Base-by-base conservation (phyloP, 2,797 vertebrate species). In the Urophycis tenuis region DNA sequence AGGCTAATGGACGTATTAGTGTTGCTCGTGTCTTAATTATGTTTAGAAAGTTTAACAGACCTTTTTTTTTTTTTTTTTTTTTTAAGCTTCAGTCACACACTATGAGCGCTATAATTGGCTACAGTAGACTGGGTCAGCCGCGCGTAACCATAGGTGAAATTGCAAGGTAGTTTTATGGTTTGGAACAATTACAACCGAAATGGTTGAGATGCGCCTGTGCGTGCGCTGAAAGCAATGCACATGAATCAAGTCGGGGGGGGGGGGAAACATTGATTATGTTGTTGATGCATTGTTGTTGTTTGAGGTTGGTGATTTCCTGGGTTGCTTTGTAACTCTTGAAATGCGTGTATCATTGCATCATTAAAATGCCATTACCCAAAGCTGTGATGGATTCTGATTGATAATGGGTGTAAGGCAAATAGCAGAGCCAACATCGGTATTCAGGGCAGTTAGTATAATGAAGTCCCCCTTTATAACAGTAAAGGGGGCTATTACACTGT, bases 221-320 rank as follows among this genome's bases (percentile, higher is more conserved):
- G 60, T 64, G 25, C 60, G 12, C 25, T 64, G 60, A 67, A 29
- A 25, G 25, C 25, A 67, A 67, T 67, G 60, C 4, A 67, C 60
- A 67, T 67, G 60, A 67, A 29, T 14, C n/a, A n/a, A n/a, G n/a
- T n/a, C n/a, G n/a, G n/a, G 60, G 29, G 60, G 29, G 4, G 25
- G 60, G n/a, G 17, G 5, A 60, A 60, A n/a, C 22, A 60, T n/a
- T 67, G 25, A 67, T 67, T 25, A 67, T 12, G 10, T 12, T 67
- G 60, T 67, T 29, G 25, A 67, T 29, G n/a, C 29, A 29, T 67
- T 67, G 60, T 67, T 67, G 60, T 67, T 29, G 29, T 67, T 67
- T 29, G 9, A 67, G 60, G 29, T 67, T 12, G 53, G 6, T 60
- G 60, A 67, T 82, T 5, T 34, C 76, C 30, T 32, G 53, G 53